phyloP scores from a whole-genome alignment of 2,888 invertebrate species.

The Opisthograptis luteolata region DNA sequence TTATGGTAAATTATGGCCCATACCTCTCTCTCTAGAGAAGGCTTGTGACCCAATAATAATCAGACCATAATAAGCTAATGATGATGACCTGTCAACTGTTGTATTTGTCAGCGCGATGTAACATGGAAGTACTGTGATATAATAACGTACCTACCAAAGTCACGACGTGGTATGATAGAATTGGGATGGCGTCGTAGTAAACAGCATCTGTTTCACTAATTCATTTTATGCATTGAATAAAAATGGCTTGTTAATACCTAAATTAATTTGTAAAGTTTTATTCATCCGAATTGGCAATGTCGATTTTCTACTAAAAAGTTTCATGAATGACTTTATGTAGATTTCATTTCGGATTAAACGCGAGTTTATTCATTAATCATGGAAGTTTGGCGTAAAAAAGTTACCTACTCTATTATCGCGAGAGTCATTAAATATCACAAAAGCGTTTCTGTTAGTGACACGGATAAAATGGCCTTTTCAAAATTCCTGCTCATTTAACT shows the following conservation, averaged over 20 bases:
- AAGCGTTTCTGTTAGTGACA: conserved; percentile 3
- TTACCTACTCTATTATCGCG: conserved; percentile 1
- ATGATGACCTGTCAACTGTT: too few relatives aligned
- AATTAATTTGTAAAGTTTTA: conserved; percentile 15
- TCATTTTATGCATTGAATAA: conserved; percentile 1
- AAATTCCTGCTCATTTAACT: conserved; percentile 10
- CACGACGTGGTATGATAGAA: too few relatives aligned
- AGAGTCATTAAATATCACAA: conserved; percentile 7
- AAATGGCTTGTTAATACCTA: conserved; percentile 1
- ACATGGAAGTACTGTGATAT: too few relatives aligned
- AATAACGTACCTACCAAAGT: too few relatives aligned
- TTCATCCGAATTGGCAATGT: conserved; percentile 1
- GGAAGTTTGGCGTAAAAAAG: conserved; percentile 7
- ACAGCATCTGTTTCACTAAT: not conserved
- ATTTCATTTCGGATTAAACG: conserved; percentile 15
- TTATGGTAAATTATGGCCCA: too few relatives aligned
- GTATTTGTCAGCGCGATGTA: too few relatives aligned
- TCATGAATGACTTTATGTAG: conserved; percentile 15
- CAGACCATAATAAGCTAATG: too few relatives aligned
- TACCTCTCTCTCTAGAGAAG: too few relatives aligned
- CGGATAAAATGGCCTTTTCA: conserved; percentile 3
- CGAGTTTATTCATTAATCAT: conserved; percentile 19
- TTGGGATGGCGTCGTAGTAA: too few relatives aligned
- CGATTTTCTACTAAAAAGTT: conserved; percentile 14
- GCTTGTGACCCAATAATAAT: too few relatives aligned